Conservation (phyloP, 2,797 vertebrate species). For the Crotalus adamanteus region DNA sequence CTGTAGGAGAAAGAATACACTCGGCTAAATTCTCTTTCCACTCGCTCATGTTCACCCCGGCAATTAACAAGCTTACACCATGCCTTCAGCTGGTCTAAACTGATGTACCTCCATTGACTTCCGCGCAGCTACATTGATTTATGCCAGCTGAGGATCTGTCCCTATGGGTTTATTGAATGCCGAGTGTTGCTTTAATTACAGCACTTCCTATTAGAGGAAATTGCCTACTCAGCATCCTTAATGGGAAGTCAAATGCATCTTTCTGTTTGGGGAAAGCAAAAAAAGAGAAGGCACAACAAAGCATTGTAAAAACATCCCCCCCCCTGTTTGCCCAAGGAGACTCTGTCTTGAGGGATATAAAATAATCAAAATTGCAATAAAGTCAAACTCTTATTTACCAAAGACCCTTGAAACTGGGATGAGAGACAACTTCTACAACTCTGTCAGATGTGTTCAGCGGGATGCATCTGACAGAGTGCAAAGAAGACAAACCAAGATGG, state of each 20-base stretch:
- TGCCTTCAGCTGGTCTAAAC: slow-evolving; percentile 2
- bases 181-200: slow-evolving; percentile 37
- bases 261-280: slow-evolving; percentile 18
- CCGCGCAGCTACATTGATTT: slow-evolving; percentile 18
- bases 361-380: not conserved
- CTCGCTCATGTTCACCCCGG: slow-evolving; percentile 9
- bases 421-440: not conserved
- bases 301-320: not conserved
- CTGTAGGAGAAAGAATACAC: not conserved
- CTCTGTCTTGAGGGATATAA: too few species aligned
- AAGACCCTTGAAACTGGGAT: too few species aligned
- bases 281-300: not conserved
- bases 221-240: slow-evolving; percentile 34
- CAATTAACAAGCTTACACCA: slow-evolving; percentile 67
- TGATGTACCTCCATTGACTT: slow-evolving; percentile 25
- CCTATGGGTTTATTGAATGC: slow-evolving; percentile 33
- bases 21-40: not conserved
- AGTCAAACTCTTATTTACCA: not conserved
- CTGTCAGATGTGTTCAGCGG: not conserved
- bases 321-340: not conserved
- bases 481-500: too few species aligned
- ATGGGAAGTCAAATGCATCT: slow-evolving; percentile 26
- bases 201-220: slow-evolving; percentile 31
- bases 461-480: too few species aligned
- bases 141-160: slow-evolving; percentile 29